Percentiles rank a stretch among this genome's conserved stretches.
These are phyloP conservation scores for Plutella xylostella DNA, from an alignment of 2,888 invertebrate genomes.

Conservation along the genomic window DNA sequence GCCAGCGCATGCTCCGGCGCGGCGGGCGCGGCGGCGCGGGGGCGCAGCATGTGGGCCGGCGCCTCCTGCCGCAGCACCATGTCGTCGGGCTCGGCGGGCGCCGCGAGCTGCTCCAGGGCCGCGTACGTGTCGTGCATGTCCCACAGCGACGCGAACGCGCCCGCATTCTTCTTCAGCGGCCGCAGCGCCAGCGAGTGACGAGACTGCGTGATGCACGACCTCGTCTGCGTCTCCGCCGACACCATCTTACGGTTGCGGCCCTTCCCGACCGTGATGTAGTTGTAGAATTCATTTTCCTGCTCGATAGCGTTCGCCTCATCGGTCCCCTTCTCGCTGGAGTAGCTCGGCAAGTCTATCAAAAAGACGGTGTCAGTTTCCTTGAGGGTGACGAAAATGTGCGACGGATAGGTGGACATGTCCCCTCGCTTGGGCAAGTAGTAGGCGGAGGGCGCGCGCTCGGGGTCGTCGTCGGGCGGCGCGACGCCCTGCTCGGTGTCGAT, in stretches of 20 bases:
- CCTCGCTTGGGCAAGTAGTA: conserved; percentile 44
- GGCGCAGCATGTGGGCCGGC: conserved; percentile 36
- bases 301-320: conserved; percentile 69
- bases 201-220: conserved; percentile 70
- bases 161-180: conserved; percentile 64
- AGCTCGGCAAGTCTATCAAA: conserved; percentile 73
- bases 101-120: conserved; percentile 36
- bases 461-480: conserved; percentile 26
- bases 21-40: conserved; percentile 22
- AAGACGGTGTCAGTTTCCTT: conserved; percentile 75
- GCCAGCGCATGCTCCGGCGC: neutral
- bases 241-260: conserved; percentile 76
- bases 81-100: conserved; percentile 46
- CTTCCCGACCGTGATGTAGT: conserved; percentile 74
- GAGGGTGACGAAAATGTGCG: conserved; percentile 72
- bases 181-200: conserved; percentile 72
- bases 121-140: conserved; percentile 81
- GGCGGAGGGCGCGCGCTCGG: conserved; percentile 50
- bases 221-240: conserved; percentile 78
- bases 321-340: conserved; percentile 71
- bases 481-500: conserved; percentile 47
- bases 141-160: conserved; percentile 79
- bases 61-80: conserved; percentile 58
- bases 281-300: conserved; percentile 75
- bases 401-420: conserved; percentile 52